Conservation (phyloP, 2,888 invertebrate genomes). For the Acanthosepion esculentum region DNA sequence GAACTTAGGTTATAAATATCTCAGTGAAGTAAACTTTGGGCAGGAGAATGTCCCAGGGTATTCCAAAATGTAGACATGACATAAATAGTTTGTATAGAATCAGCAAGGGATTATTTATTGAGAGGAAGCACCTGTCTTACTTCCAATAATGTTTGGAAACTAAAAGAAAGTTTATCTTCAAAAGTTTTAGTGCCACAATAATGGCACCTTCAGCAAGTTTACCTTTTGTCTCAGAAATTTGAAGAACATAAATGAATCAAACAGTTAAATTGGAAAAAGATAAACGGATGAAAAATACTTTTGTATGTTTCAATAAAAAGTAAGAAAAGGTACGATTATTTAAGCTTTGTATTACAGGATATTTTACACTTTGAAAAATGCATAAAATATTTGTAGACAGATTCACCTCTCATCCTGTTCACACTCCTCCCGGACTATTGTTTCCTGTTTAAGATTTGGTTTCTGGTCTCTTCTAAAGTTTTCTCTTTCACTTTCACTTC, state of each 20-base stretch:
- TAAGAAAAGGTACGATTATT: too few species aligned
- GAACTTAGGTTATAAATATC: neutral
- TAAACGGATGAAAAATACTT: too few species aligned
- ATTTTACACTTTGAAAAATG: too few species aligned
- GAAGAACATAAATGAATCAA: neutral
- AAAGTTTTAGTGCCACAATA: neutral
- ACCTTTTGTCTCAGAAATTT: neutral
- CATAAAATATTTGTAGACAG: too few species aligned
- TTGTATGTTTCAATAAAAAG: too few species aligned
- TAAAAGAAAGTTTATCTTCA: neutral
- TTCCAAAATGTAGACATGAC: neutral
- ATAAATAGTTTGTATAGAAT: neutral
- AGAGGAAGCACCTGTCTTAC: conserved; percentile 4
- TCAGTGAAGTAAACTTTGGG: neutral
- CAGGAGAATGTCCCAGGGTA: neutral
- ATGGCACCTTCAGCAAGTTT: neutral
- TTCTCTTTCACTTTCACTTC: too few species aligned
- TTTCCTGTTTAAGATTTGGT: too few species aligned
- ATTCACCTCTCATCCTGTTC: too few species aligned
- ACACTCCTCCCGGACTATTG: too few species aligned
- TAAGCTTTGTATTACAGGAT: too few species aligned
- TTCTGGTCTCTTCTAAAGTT: too few species aligned
- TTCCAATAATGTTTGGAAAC: neutral
- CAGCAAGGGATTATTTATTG: neutral
- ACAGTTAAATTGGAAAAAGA: neutral